These are phyloP conservation scores for Anarrhichthys ocellatus DNA, from an alignment of 2,113 vertebrate genomes.

Conservation along the genomic window DNA sequence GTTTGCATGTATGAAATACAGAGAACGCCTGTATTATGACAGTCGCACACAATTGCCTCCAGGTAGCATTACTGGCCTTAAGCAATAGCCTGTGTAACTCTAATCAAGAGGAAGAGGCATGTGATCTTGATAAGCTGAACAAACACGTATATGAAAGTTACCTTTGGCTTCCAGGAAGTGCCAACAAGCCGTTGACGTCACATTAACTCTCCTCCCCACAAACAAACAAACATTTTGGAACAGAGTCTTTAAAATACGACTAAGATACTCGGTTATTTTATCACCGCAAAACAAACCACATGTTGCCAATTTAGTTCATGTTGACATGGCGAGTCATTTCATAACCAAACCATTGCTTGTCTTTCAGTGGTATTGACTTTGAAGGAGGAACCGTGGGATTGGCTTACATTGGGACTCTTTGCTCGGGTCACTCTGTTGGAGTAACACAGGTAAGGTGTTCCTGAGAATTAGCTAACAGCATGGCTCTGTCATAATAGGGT, in stretches of 20 bases:
- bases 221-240: neutral
- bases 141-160: neutral
- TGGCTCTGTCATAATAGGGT: neutral
- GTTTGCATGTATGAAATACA: neutral
- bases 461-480: neutral
- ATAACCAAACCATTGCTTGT: neutral
- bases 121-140: neutral
- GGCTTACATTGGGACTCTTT: slow-evolving; percentile 82
- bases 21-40: neutral
- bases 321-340: neutral
- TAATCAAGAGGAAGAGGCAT: neutral
- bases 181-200: neutral
- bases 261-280: neutral
- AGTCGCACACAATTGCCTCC: neutral
- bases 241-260: neutral
- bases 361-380: slow-evolving; percentile 82
- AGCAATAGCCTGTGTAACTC: neutral
- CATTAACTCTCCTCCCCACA: neutral
- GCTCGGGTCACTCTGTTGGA: slow-evolving; percentile 79
- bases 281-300: neutral
- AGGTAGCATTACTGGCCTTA: neutral
- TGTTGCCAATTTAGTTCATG: neutral
- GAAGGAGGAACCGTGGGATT: slow-evolving; percentile 83
- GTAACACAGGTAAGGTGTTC: slow-evolving; percentile 77
- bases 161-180: neutral